Evolutionary conservation across 2,888 invertebrate genomes (phyloP), one percentile per base, ranked within the genome.

Genomic region (Lottia gigantea): DNA sequence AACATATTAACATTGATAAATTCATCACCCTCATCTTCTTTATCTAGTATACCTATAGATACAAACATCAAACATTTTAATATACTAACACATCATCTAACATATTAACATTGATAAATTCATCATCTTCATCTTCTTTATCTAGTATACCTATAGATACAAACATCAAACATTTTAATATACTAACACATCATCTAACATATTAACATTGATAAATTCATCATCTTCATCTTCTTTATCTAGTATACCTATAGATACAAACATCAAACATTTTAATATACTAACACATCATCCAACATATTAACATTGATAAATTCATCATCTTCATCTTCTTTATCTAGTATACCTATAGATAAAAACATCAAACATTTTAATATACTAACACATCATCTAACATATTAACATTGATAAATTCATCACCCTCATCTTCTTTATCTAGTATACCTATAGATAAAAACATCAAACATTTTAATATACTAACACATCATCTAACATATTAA

Each of bases 301-400:
- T 90, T 90, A 8, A 90, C 88, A 81, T 91, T 99, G 72, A 98
- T 93, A 67, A 99, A 91, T 87, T 98, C 98, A 72, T 93, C 94
- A 4, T 91, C 92, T 45, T 93, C 93, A 14, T 80, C 80, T 11
- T 68, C 70, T 31, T 95, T 94, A 73, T 95, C 95, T 71, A 98
- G 90, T 62, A 98, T 94, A 64, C 88, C 90, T 90, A 67, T 25
- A 81, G 68, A 71, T 40, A 66, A 6, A 61, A 40, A 26, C 26
- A 19, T 62, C n/a, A 14, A 26, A 1, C 14, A 8, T 23, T 11
- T n/a, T 26, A 63, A 46, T 26, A 12, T 40, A 8, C 8, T 15
- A 55, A 66, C 55, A n/a, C 89, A 64, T 89, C 88, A 74, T 88
- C 88, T 19, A 88, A 67, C 71, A 90, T 82, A 74, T 90, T 90